A percentile compares a stretch with the other conserved stretches of the same genome.
Conservation (phyloP, 2,888 invertebrate genomes). For the Agrotis segetum region DNA sequence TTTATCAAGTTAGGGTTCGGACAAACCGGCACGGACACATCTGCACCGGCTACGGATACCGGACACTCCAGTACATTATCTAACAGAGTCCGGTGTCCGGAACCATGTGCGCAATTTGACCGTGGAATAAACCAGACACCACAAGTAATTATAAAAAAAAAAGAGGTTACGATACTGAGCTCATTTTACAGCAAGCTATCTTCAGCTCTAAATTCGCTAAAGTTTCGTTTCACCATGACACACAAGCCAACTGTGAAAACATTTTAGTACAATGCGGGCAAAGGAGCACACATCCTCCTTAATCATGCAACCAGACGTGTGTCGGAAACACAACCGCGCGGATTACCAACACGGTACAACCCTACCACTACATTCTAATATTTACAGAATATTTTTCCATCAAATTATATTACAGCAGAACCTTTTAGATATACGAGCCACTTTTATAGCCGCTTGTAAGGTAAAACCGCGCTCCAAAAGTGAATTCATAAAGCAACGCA, state of each 20-base stretch:
- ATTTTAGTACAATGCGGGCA: constrained; percentile 58
- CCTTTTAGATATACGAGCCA: constrained; percentile 67
- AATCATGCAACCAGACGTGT: constrained; percentile 75
- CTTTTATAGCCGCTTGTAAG: constrained; percentile 64
- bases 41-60: not conserved
- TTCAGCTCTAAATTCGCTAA: constrained; percentile 17
- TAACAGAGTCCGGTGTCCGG: not conserved
- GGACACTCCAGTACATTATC: not conserved
- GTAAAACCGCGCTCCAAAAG: constrained; percentile 62
- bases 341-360: constrained; percentile 63
- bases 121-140: too few species aligned
- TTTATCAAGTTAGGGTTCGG: constrained; percentile 2
- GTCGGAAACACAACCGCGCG: constrained; percentile 66
- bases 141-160: not conserved
- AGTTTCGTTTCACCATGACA: constrained; percentile 47
- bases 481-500: constrained; percentile 70
- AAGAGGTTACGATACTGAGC: not conserved
- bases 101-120: too few species aligned
- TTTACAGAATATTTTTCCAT: constrained; percentile 67
- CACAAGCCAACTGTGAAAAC: constrained; percentile 63
- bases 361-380: constrained; percentile 64
- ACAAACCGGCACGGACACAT: not conserved
- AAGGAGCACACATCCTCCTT: constrained; percentile 65
- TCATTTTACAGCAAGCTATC: constrained; percentile 13
- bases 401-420: constrained; percentile 66